phyloP scores from a whole-genome alignment of 2,113 vertebrate genomes.

The Myxocyprinus asiaticus region DNA sequence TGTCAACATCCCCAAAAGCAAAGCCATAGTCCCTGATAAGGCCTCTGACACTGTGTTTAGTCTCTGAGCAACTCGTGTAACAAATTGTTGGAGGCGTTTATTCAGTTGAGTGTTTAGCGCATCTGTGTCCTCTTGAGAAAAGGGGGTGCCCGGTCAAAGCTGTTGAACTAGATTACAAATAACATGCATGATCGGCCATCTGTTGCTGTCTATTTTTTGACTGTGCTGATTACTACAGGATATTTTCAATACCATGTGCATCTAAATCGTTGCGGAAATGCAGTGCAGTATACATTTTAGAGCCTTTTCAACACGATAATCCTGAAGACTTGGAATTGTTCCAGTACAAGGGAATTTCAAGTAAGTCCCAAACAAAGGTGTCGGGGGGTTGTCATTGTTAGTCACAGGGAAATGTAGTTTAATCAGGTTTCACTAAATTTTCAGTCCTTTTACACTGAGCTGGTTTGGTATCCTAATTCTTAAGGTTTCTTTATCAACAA shows the following conservation, averaged over 20 bases:
- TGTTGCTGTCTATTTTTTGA: constrained; percentile 21
- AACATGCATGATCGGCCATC: constrained; percentile 28
- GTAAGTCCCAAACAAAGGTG: not conserved
- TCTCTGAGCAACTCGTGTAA: constrained; percentile 20
- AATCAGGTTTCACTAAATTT: not conserved
- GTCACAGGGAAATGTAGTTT: not conserved
- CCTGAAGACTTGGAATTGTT: not conserved
- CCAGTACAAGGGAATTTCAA: constrained; percentile 1
- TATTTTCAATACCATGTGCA: not conserved
- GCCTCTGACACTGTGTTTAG: not conserved
- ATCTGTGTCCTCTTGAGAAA: constrained; percentile 12
- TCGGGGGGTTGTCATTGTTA: not conserved
- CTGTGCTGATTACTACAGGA: not conserved
- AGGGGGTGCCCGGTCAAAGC: constrained; percentile 8
- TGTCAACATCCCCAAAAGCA: constrained; percentile 45
- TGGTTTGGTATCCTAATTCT: not conserved
- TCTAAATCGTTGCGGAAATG: not conserved
- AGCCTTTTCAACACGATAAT: not conserved
- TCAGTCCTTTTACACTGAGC: not conserved
- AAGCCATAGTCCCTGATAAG: constrained; percentile 2
- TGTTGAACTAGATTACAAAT: constrained; percentile 11
- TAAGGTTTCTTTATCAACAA: constrained; percentile 6
- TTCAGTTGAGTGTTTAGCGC: not conserved
- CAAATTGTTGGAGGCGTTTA: constrained; percentile 7
- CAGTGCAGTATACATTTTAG: not conserved